Evolutionary conservation across 2,888 invertebrate genomes (phyloP).

Genomic region (Anaspis maculata): DNA sequence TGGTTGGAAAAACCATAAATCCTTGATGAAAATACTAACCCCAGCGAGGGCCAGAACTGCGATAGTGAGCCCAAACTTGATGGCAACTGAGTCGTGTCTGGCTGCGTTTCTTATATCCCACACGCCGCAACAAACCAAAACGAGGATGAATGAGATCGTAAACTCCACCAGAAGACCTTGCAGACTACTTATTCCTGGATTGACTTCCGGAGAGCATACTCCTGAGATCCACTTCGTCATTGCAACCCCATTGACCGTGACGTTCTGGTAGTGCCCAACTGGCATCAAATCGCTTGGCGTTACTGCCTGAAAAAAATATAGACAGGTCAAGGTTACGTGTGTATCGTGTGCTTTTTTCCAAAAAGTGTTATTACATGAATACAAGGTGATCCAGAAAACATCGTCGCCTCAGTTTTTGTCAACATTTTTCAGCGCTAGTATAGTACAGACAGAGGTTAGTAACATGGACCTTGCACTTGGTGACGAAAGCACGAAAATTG

Average conservation of each 20-base stretch:
- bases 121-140: slow-evolving; percentile 58
- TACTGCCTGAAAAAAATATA: slow-evolving; percentile 19
- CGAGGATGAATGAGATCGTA: slow-evolving; percentile 54
- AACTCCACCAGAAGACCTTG: slow-evolving; percentile 60
- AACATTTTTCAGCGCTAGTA: too few species aligned
- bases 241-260: too few species aligned
- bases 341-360: too few species aligned
- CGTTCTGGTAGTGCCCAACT: too few species aligned
- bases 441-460: too few species aligned
- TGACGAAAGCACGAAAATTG: too few species aligned
- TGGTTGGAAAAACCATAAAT: too few species aligned
- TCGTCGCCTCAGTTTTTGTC: too few species aligned
- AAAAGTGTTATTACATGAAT: not conserved
- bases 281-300: slow-evolving; percentile 23
- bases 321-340: too few species aligned
- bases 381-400: too few species aligned
- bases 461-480: too few species aligned
- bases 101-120: slow-evolving; percentile 63
- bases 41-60: slow-evolving; percentile 57
- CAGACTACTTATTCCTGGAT: slow-evolving; percentile 23
- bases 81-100: slow-evolving; percentile 55
- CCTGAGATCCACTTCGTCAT: slow-evolving; percentile 8
- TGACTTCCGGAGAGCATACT: slow-evolving; percentile 32
- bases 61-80: slow-evolving; percentile 62
- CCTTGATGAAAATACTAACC: slow-evolving; percentile 42